Base-by-base conservation (phyloP, 2,113 vertebrate genomes). In the Condylura cristata region DNA sequence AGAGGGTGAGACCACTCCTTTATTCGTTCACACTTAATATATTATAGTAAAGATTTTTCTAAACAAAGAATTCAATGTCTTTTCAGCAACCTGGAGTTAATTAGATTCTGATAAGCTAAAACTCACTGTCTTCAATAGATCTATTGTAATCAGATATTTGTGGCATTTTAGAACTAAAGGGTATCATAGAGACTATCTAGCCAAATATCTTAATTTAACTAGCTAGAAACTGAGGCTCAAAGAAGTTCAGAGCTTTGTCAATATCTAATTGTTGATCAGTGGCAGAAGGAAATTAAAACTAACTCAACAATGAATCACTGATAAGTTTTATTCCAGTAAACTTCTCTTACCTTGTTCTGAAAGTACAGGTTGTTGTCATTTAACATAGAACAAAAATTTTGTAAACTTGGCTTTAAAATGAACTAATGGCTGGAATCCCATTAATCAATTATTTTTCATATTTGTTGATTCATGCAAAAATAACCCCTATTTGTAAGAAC, bases 91-190 rank as follows among this genome's bases (percentile, higher is more conserved):
- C 32, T 10, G 46, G 48, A 82, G 28, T 56, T 87, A 76, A 71
- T 56, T 86, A 74, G 65, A 82, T 58, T 83, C 66, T 91, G 46
- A 37, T 90, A 22, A 92, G 39, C 24, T 79, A n/a, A 61, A 87
- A 58, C 78, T 80, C 44, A 44, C 58, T 24, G 26, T 81, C 46
- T 89, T 63, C 28, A 66, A 79, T n/a, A 74, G 16, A 48, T 66
- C n/a, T 56, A 61, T 8, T 95, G 71, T 56, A 82, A 90, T 16
- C 53, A 65, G 68, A 93, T 58, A 60, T 20, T 5, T 44, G 30
- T 44, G 51, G 37, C 34, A 90, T 63, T 71, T 79, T 14, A 83
- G 63, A 93, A 26, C 34, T 24, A 22, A 56, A 37, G 17, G 18
- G 3, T 86, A 53, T 34, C 28, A 30, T 28, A 26, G 8, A 68